Evolutionary conservation across 2,797 vertebrate genomes (phyloP), one percentile per base, ranked within the genome.

Genomic region (Parauchenoglanis punctatus): DNA sequence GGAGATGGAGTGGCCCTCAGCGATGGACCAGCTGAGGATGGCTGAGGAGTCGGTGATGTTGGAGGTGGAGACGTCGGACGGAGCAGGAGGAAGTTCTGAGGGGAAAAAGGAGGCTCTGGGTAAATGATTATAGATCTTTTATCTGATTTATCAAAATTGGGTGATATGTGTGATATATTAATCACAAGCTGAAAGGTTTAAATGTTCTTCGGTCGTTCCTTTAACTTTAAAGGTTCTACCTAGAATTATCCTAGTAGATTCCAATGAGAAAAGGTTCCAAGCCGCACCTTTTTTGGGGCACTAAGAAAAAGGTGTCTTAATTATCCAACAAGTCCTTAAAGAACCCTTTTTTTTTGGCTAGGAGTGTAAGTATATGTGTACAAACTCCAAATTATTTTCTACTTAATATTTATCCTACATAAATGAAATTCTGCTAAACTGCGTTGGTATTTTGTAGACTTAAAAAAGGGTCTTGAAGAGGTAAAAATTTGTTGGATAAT

Each of bases 1-100:
- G 83, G 94, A 96, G 92, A 97, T 95, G 68, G 97, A 97, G 92
- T 97, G 93, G 59, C 97, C 96, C 85, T 96, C 96, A 1, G 92
- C 78, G 72, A 96, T 91, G n/a, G 93, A 90, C 96, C 97, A 97
- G 83, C 95, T 96, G 84, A 97, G 91, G 89, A 96, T 80, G 35
- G 96, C 96, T 0, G 97, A 96, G 8, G 96, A 95, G 89, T 97
- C 96, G 1, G 95, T 97, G 87, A 96, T 92, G 68, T 97, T 97
- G 89, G 93, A 95, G 91, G 95, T 94, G 89, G 92, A 95, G 93
- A 97, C 91, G 78, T 96, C 95, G 90, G 93, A 91, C 0, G 97
- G 97, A 81, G 96, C 94, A 68, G 96, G 96, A 88, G 97, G 97
- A 31, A 93, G 90, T 92, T 94, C 97, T 97, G 88, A 81, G 77